Percentiles rank a stretch among this genome's conserved stretches.
These are phyloP conservation scores for Synanthedon vespiformis DNA, from an alignment of 2,888 invertebrate species.

Conservation along the genomic window DNA sequence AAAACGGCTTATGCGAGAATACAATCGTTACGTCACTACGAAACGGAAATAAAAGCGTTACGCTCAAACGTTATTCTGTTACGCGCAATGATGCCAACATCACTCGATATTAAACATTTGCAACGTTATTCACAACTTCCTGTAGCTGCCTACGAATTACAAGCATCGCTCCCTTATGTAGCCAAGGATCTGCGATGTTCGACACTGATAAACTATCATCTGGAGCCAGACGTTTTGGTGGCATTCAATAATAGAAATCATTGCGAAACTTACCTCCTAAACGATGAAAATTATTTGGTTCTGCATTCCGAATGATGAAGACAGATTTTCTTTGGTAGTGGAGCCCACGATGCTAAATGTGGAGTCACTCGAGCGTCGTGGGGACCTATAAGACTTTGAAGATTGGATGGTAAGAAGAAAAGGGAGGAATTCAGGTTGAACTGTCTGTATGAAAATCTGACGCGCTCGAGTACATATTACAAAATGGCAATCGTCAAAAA, in stretches of 20 bases:
- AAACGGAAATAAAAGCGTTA: conserved; percentile 10
- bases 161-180: conserved; percentile 14
- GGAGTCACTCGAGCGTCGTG: too few relatives aligned
- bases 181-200: conserved; percentile 21
- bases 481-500: too few relatives aligned
- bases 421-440: too few relatives aligned
- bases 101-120: conserved; percentile 3
- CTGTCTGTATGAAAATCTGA: too few relatives aligned
- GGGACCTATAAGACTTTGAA: too few relatives aligned
- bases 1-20: conserved; percentile 12
- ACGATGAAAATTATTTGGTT: not conserved
- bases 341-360: too few relatives aligned
- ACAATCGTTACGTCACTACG: conserved; percentile 13
- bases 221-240: conserved; percentile 20
- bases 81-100: conserved; percentile 7
- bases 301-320: not conserved
- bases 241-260: conserved; percentile 24
- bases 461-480: too few relatives aligned
- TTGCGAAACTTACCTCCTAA: conserved; percentile 26
- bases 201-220: conserved; percentile 27
- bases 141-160: conserved; percentile 18
- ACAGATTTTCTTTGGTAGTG: too few relatives aligned
- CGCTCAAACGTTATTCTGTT: conserved; percentile 25
- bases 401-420: too few relatives aligned
- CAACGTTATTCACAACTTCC: conserved; percentile 20